Conservation (phyloP, 2,113 vertebrate genomes). For the Oncorhynchus nerka region DNA sequence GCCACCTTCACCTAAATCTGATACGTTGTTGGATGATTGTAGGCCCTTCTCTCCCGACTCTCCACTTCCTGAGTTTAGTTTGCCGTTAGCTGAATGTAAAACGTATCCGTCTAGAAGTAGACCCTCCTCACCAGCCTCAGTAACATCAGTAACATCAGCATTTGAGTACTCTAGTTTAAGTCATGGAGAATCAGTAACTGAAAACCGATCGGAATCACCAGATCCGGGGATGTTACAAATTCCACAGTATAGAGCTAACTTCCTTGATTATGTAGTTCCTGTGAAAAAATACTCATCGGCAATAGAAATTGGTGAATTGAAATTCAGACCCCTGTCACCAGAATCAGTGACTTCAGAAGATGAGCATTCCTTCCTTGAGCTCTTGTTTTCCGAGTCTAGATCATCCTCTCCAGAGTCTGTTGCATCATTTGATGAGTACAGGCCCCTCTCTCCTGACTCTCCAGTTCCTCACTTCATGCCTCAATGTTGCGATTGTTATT, state of each 20-base stretch:
- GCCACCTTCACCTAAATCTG: neutral
- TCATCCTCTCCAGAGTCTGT: too few relatives aligned
- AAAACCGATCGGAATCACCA: constrained; percentile 8
- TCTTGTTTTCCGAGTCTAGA: constrained; percentile 11
- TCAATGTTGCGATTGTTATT: too few relatives aligned
- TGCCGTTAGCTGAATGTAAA: too few relatives aligned
- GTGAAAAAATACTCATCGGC: too few relatives aligned
- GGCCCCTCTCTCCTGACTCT: too few relatives aligned
- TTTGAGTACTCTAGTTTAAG: neutral
- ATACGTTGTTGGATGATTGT: neutral
- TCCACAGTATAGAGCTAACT: too few relatives aligned
- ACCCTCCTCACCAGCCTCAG: neutral
- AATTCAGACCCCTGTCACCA: constrained; percentile 45
- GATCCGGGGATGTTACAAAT: neutral
- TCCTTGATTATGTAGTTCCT: too few relatives aligned
- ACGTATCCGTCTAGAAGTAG: neutral
- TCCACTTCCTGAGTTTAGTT: neutral
- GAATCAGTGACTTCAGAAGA: constrained; percentile 53
- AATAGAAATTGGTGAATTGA: neutral
- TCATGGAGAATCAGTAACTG: constrained; percentile 6
- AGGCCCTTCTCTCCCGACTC: neutral
- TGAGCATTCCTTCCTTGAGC: constrained; percentile 37
- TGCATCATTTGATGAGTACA: too few relatives aligned
- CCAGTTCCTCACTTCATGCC: too few relatives aligned
- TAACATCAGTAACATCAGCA: neutral